Evolutionary conservation across 1,140 invertebrate species (phyloP).

Genomic region (Heterodera carotae): DNA sequence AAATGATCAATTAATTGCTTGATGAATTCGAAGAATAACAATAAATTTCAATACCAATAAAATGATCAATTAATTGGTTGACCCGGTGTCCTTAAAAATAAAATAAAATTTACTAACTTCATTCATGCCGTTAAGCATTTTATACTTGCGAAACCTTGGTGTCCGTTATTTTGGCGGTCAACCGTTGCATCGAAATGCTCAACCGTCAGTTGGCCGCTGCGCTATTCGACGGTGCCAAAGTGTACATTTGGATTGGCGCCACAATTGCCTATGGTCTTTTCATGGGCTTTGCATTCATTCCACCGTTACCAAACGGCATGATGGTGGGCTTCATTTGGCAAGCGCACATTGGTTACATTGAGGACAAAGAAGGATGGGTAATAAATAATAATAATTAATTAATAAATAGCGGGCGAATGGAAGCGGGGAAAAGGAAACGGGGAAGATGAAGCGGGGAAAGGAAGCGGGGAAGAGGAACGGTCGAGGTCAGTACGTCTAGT

Average conservation of each 20-base stretch:
- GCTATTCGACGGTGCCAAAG: conserved; percentile 22
- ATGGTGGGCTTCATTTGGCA: conserved; percentile 23
- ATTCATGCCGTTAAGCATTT: not conserved
- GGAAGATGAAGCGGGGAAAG: too few species aligned
- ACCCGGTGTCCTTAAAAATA: too few species aligned
- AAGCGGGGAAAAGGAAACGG: too few species aligned
- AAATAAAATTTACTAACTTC: not conserved
- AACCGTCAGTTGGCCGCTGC: not conserved
- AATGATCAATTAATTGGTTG: too few species aligned
- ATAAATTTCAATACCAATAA: too few species aligned
- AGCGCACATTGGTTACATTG: conserved; percentile 36
- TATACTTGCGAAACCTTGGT: not conserved
- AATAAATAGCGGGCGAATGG: too few species aligned
- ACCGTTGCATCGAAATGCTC: conserved; percentile 31
- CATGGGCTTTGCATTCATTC: conserved; percentile 27
- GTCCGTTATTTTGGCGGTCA: conserved; percentile 27
- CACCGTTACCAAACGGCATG: conserved; percentile 31
- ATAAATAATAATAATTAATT: not conserved
- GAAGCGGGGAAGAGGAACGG: too few species aligned
- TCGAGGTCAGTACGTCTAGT: too few species aligned
- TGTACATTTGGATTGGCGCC: conserved; percentile 24
- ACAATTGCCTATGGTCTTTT: conserved; percentile 22
- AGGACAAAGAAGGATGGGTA: conserved; percentile 23
- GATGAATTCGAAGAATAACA: too few species aligned
- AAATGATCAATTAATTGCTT: too few species aligned